Conservation (phyloP, 2,888 invertebrate genomes). For the Adineta ricciae region DNA sequence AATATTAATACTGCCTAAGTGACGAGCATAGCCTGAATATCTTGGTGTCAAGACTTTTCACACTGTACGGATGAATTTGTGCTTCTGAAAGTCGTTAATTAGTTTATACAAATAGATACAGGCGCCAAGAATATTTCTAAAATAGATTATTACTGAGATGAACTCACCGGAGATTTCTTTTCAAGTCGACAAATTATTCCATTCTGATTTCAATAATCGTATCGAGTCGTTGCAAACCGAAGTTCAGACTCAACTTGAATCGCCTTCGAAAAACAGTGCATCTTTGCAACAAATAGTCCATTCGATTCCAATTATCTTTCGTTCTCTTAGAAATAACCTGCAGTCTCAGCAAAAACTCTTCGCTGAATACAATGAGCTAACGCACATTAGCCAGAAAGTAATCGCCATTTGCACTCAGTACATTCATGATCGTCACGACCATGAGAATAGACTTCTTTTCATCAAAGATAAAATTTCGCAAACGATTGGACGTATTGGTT, state of each 20-base stretch:
- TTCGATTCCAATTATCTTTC: not conserved
- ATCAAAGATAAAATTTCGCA: not conserved
- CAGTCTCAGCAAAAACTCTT: not conserved
- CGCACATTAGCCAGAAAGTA: not conserved
- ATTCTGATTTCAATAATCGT: not conserved
- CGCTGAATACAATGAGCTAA: not conserved
- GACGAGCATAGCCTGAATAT: too few species aligned
- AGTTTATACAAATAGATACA: too few species aligned
- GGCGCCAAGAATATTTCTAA: too few species aligned
- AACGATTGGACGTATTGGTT: not conserved
- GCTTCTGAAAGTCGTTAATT: too few species aligned
- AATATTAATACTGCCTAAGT: too few species aligned
- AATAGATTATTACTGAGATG: not conserved
- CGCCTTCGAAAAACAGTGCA: not conserved
- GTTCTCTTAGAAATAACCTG: not conserved
- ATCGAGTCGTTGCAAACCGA: not conserved
- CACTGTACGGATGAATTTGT: too few species aligned
- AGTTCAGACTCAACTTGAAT: not conserved
- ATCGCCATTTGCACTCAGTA: not conserved
- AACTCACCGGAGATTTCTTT: not conserved
- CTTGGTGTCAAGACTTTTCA: too few species aligned
- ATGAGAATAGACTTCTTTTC: not conserved
- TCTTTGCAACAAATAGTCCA: not conserved
- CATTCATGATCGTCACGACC: not conserved
- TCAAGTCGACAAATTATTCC: not conserved